These are phyloP conservation scores for Tyrophagus putrescentiae DNA, from an alignment of 1,140 invertebrate species.

Conservation along the genomic window DNA sequence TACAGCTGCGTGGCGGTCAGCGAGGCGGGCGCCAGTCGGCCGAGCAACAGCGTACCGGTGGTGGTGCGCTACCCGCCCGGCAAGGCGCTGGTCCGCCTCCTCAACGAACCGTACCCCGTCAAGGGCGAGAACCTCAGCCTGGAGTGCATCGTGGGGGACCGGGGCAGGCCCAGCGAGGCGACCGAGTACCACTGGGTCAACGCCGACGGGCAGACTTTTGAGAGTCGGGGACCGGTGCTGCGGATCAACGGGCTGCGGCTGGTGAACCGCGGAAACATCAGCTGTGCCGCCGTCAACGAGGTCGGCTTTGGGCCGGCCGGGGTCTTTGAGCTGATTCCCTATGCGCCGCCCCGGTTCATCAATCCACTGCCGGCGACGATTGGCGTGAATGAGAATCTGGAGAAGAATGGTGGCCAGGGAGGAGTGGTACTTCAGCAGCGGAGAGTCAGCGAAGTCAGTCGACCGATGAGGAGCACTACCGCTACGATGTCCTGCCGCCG, in stretches of 20 bases:
- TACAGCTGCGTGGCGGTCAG: slow-evolving; percentile 76
- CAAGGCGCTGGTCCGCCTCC: slow-evolving; percentile 29
- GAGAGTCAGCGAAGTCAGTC: not conserved
- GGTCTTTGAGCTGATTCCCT: slow-evolving; percentile 26
- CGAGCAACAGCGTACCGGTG: slow-evolving; percentile 14
- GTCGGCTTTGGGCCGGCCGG: slow-evolving; percentile 59
- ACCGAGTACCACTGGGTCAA: slow-evolving; percentile 29
- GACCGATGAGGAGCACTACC: not conserved
- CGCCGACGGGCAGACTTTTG: slow-evolving; percentile 22
- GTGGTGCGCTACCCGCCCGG: slow-evolving; percentile 24
- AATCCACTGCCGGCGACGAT: slow-evolving; percentile 15
- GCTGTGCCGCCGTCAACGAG: slow-evolving; percentile 62
- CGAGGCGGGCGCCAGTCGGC: slow-evolving; percentile 62
- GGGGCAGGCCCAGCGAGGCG: slow-evolving; percentile 52
- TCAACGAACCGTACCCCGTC: slow-evolving; percentile 20
- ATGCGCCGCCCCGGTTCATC: slow-evolving; percentile 13
- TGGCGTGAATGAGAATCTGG: slow-evolving; percentile 12
- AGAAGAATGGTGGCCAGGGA: not conserved
- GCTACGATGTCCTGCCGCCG: too few relatives aligned
- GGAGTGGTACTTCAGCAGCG: too few relatives aligned
- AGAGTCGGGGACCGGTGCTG: slow-evolving; percentile 20
- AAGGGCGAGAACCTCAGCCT: slow-evolving; percentile 61
- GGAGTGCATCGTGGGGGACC: slow-evolving; percentile 61
- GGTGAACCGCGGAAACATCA: slow-evolving; percentile 40
- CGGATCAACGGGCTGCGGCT: slow-evolving; percentile 22